Evolutionary conservation across 2,797 vertebrate genomes (phyloP).

Genomic region (Melanotaenia maccullochi): DNA sequence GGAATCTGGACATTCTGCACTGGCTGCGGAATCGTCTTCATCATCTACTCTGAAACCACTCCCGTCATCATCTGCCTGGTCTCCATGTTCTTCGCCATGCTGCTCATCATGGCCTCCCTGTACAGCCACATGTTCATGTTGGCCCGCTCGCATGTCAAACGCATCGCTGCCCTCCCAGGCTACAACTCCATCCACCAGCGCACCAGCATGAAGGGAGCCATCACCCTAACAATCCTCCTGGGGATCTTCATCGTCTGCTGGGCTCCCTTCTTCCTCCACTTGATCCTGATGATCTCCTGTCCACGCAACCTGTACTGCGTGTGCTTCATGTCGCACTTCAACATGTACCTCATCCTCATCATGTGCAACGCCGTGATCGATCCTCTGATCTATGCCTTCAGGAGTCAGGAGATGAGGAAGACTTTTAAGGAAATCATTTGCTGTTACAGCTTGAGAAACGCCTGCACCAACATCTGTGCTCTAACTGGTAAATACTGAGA

Average conservation of each 20-base stretch:
- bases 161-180: conserved; percentile 91
- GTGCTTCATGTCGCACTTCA: conserved; percentile 98
- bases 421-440: conserved; percentile 96
- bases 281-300: conserved; percentile 96
- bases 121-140: conserved; percentile 99
- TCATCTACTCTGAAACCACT: conserved; percentile 93
- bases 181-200: conserved; percentile 89
- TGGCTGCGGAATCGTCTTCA: conserved; percentile 91
- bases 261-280: conserved; percentile 96
- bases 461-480: conserved; percentile 84
- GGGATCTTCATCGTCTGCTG: conserved; percentile 97
- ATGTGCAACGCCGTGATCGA: conserved; percentile 97
- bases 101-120: conserved; percentile 95
- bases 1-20: conserved; percentile 95
- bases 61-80: conserved; percentile 95
- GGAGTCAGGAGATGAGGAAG: conserved; percentile 96
- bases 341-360: conserved; percentile 96
- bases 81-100: conserved; percentile 94
- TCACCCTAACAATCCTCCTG: conserved; percentile 94
- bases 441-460: conserved; percentile 84
- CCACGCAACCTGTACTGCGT: conserved; percentile 93
- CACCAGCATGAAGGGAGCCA: conserved; percentile 94
- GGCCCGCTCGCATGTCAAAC: conserved; percentile 93
- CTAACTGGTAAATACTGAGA: conserved; percentile 86
- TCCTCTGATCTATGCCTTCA: conserved; percentile 96